Evolutionary conservation across 2,113 vertebrate genomes (phyloP), one percentile per base, ranked within the genome.

Genomic region (Paedocypris sp.): DNA sequence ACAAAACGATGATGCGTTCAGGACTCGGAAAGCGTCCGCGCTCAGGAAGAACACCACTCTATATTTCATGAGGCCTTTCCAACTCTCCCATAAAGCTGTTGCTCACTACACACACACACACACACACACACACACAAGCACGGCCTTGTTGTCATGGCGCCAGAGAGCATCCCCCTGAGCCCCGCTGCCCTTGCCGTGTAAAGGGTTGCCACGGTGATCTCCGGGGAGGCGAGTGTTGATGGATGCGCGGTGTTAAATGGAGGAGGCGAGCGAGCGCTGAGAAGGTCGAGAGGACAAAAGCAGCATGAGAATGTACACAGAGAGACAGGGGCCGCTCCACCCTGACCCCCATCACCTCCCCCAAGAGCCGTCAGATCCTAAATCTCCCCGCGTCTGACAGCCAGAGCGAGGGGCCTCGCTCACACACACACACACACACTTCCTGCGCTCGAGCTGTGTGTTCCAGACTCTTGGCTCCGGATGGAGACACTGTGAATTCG

Each of bases 241-340:
- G 50, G 63, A 60, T 64, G 64, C 57, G 60, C 41, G 38, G 26
- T 23, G 36, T 57, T 60, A 58, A 64, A 62, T 60, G 25, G 23
- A 50, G 45, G 64, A 54, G 62, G 46, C 47, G 18, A 68, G 70
- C 47, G 45, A 67, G 50, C 26, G 47, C 25, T 48, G 66, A 58
- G 50, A 51, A 65, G 65, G 56, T 52, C 49, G n/a, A 48, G 26
- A 46, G 61, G 60, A 73, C 64, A 58, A 59, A 62, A 57, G 23
- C 61, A 58, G 62, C 66, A 68, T 69, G 69, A 62, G 69, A 71
- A 74, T 63, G 69, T 66, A 71, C 69, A 71, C 68, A 70, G 45
- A 19, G 10, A 29, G 19, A 28, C 53, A 41, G 60, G 45, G 13
- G 19, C 32, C 25, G 15, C 38, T 15, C 41, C 18, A 9, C 57